Evolutionary conservation across 2,888 invertebrate species (phyloP).

Genomic region (Drosophila flavopinicola): DNA sequence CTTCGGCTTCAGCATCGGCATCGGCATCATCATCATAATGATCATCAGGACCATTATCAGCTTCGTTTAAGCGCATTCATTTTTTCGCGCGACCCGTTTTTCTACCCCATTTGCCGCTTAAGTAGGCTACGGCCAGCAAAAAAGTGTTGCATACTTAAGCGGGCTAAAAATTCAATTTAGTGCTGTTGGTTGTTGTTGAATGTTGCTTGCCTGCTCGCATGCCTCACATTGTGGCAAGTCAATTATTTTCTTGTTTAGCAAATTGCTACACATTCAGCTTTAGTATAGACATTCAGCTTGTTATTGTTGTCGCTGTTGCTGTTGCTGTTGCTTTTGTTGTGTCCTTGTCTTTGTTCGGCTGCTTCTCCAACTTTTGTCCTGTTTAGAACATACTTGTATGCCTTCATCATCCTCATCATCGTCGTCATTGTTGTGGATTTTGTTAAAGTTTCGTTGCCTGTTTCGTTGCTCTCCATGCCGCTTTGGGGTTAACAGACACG

Average conservation of each 20-base stretch:
- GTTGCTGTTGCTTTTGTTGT: slow-evolving; percentile 11
- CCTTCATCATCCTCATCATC: slow-evolving; percentile 16
- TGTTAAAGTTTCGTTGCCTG: slow-evolving; percentile 27
- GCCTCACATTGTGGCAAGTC: slow-evolving; percentile 66
- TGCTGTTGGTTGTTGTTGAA: slow-evolving; percentile 15
- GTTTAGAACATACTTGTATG: slow-evolving; percentile 12
- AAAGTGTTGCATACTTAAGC: slow-evolving; percentile 67
- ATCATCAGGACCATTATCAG: slow-evolving; percentile 41
- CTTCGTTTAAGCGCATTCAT: slow-evolving; percentile 65
- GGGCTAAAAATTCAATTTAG: slow-evolving; percentile 61
- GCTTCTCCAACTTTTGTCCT: slow-evolving; percentile 11
- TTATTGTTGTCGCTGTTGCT: slow-evolving; percentile 4
- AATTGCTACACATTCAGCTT: slow-evolving; percentile 72
- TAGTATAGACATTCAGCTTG: slow-evolving; percentile 38
- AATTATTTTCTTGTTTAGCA: slow-evolving; percentile 76
- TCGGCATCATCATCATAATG: slow-evolving; percentile 13
- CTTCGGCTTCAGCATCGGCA: slow-evolving; percentile 19
- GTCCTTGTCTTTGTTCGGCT: slow-evolving; percentile 34
- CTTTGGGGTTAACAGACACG: slow-evolving; percentile 43
- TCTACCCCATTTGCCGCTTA: slow-evolving; percentile 58
- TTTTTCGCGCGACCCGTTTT: slow-evolving; percentile 65
- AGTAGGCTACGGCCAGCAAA: slow-evolving; percentile 47
- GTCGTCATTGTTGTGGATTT: slow-evolving; percentile 22
- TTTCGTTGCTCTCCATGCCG: slow-evolving; percentile 7
- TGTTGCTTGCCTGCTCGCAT: slow-evolving; percentile 16